Percentiles rank a stretch among this genome's conserved stretches.
Evolutionary conservation across 1,140 invertebrate genomes (phyloP).

Genomic region (Polyergus mexicanus): DNA sequence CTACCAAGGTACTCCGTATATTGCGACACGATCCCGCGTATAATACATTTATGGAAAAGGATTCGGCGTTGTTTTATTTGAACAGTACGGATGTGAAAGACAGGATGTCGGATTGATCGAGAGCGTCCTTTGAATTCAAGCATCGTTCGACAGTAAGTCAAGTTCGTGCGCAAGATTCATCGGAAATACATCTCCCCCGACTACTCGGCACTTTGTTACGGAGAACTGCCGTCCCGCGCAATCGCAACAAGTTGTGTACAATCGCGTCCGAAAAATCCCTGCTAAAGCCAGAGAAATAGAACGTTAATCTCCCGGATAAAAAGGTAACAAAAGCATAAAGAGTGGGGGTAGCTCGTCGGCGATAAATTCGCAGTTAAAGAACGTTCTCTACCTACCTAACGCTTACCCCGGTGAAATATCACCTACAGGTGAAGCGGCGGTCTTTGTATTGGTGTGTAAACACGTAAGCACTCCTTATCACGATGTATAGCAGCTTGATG

Average conservation of each 20-base stretch:
- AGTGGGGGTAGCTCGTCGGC: conserved; percentile 41
- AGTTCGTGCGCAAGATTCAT: conserved; percentile 24
- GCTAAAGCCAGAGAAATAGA: conserved; percentile 61
- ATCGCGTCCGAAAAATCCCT: conserved; percentile 68
- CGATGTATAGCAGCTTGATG: conserved; percentile 49
- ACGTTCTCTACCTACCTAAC: conserved; percentile 35
- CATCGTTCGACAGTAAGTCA: conserved; percentile 23
- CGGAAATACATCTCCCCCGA: conserved; percentile 9
- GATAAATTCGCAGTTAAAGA: conserved; percentile 64
- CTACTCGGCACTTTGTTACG: neutral
- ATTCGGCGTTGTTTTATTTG: neutral
- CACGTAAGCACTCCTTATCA: conserved; percentile 48
- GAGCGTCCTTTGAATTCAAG: conserved; percentile 16
- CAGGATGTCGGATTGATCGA: conserved; percentile 14
- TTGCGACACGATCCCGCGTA: conserved; percentile 14
- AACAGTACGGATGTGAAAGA: neutral
- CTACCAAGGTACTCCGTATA: neutral
- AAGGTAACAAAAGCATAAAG: conserved; percentile 63
- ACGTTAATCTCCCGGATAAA: conserved; percentile 69
- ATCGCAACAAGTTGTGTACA: conserved; percentile 75
- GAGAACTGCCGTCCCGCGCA: neutral
- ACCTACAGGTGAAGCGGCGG: neutral
- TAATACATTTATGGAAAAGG: conserved; percentile 15
- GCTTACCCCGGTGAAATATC: conserved; percentile 32
- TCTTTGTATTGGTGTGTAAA: neutral